Evolutionary conservation across 2,888 invertebrate species (phyloP), one percentile per base, ranked within the genome.

Genomic region (Conus canariensis): DNA sequence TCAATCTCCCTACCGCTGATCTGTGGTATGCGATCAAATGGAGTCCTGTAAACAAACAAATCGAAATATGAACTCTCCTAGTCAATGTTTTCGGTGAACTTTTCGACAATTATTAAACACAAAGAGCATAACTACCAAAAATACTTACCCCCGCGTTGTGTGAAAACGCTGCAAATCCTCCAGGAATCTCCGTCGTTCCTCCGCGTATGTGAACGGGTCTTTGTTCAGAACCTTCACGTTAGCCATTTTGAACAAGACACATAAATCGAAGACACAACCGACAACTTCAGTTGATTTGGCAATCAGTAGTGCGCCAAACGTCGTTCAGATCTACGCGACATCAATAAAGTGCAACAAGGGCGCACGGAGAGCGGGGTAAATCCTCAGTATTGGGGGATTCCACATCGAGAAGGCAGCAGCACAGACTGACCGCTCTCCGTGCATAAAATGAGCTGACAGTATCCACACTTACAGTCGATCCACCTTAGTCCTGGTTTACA

Each of bases 1-100:
- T 99, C 99, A 95, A 99, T 97, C 96, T 98, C 98, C 95, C 98
- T 97, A 90, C 99, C 99, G 97, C 98, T 98, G 92, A 99, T 98
- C 96, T 97, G 97, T 5, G 98, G 98, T 64, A 97, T 96, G 94
- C 97, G 97, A 96, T 97, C 97, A 97, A 97, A 97, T 94, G 97
- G 97, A 94, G 97, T 97, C 94, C 98, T 98, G 96, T 91, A 97
- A 96, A 87, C 45, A 83, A 89, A 91, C 90, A 88, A 91, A 70
- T 90, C 90, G 74, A 67, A 74, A 90, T 89, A 58, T 67, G 70
- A 30, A 25, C 10, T 22, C 58, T 58, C 77, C 22, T 58, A 19
- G 10, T 19, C 7, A 7, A 19, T 9, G 12, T 22, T 56, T 58
- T 58, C 7, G 7, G 7, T 19, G 8, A 83, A 22, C 58, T 56